phyloP scores from a whole-genome alignment of 2,797 vertebrate genomes.

The Austrolebias charrua region DNA sequence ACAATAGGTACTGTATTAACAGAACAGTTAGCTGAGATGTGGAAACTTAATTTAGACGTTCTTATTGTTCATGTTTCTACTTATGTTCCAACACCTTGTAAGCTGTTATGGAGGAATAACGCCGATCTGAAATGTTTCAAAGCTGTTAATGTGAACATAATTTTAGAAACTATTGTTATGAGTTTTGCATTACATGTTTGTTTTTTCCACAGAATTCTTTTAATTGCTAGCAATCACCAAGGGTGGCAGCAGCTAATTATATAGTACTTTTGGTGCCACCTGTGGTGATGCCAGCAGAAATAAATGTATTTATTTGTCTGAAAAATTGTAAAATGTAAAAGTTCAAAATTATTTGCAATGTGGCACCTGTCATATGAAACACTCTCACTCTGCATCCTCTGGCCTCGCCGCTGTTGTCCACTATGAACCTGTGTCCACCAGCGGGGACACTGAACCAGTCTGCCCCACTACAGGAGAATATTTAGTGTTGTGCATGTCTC shows the following conservation, averaged over 20 bases:
- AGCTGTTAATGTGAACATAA: too few species aligned
- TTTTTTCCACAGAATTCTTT: too few species aligned
- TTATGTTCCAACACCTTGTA: background rate
- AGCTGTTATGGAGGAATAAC: background rate
- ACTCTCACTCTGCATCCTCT: background rate
- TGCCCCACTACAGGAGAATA: background rate
- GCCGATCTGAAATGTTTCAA: background rate
- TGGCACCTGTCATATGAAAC: background rate
- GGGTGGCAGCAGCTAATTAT: too few species aligned
- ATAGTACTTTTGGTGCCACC: too few species aligned
- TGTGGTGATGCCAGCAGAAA: too few species aligned
- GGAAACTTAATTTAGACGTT: background rate
- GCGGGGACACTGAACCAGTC: background rate
- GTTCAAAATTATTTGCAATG: background rate
- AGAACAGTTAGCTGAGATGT: background rate
- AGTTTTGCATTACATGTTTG: too few species aligned
- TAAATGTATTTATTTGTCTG: too few species aligned
- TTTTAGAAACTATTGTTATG: too few species aligned
- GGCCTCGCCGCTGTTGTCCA: background rate
- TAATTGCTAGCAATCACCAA: too few species aligned
- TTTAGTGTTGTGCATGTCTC: constrained; percentile 47
- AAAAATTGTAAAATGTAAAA: too few species aligned
- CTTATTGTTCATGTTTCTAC: background rate
- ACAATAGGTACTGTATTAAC: background rate
- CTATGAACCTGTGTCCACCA: constrained; percentile 2